phyloP scores from a whole-genome alignment of 1,140 invertebrate species.

The Grapholita molesta region DNA sequence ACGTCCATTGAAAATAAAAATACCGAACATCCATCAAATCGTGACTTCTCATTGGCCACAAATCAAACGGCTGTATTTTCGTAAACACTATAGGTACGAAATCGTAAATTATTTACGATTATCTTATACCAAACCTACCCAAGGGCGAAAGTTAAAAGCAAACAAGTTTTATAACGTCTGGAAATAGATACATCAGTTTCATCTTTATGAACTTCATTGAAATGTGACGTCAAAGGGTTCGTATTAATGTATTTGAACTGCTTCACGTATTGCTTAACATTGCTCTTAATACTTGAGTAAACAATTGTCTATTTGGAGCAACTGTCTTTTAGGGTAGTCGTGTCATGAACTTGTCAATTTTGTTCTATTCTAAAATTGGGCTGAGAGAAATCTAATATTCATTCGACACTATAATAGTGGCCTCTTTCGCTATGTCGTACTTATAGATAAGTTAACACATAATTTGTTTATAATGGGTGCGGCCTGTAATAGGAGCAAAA shows the following conservation, averaged over 20 bases:
- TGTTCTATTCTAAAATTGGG: not conserved
- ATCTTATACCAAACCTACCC: constrained; percentile 42
- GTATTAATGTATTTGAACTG: constrained; percentile 29
- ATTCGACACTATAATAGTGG: too few relatives aligned
- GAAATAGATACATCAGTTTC: constrained; percentile 52
- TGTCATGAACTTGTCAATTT: not conserved
- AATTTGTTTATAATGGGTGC: too few relatives aligned
- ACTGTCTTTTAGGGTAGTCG: not conserved
- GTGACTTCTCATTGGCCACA: constrained; percentile 37
- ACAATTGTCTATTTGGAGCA: constrained; percentile 10
- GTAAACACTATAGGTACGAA: constrained; percentile 42
- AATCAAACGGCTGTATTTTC: constrained; percentile 43
- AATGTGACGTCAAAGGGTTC: constrained; percentile 49
- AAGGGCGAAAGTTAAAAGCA: constrained; percentile 54
- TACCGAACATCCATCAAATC: constrained; percentile 34
- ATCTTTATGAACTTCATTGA: constrained; percentile 43
- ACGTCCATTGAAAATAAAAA: constrained; percentile 6
- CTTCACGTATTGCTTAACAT: constrained; percentile 1
- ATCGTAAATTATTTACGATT: constrained; percentile 45
- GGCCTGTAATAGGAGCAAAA: too few relatives aligned
- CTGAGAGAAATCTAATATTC: not conserved
- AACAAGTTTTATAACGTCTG: constrained; percentile 52
- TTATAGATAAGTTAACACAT: too few relatives aligned
- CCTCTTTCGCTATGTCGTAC: too few relatives aligned
- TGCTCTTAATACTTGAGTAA: constrained; percentile 16